Conservation (phyloP, 2,888 invertebrate species). For the Agriopis marginaria region DNA sequence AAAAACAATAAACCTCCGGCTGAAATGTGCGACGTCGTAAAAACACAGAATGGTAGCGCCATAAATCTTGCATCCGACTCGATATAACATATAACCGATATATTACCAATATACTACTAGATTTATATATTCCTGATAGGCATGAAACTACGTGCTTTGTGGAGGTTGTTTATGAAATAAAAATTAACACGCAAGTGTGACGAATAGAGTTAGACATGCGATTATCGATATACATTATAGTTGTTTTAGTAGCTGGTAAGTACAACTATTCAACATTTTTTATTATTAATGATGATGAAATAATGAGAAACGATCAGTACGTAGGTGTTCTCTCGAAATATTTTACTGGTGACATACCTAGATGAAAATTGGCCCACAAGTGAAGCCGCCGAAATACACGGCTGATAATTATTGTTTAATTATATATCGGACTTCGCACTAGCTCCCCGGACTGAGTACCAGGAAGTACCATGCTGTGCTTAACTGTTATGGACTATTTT, state of each 20-base stretch:
- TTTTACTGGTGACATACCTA: too few relatives aligned
- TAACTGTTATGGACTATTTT: too few relatives aligned
- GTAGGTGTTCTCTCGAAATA: too few relatives aligned
- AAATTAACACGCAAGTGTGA: constrained; percentile 33
- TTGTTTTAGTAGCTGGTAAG: constrained; percentile 35
- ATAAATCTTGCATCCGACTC: constrained; percentile 51
- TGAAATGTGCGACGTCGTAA: constrained; percentile 50
- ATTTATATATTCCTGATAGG: constrained; percentile 54
- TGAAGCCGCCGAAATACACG: too few relatives aligned
- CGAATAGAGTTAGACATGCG: constrained; percentile 29
- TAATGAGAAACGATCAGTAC: too few relatives aligned
- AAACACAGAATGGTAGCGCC: constrained; percentile 51
- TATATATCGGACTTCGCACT: too few relatives aligned
- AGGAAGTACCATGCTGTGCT: too few relatives aligned
- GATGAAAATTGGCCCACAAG: too few relatives aligned
- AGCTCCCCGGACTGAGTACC: too few relatives aligned
- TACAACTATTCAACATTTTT: neutral
- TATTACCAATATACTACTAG: constrained; percentile 34
- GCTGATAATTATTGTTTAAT: too few relatives aligned
- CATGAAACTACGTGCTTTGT: constrained; percentile 11
- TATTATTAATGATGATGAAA: too few relatives aligned
- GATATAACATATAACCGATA: constrained; percentile 20
- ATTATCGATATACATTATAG: constrained; percentile 12
- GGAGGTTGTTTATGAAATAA: constrained; percentile 46
- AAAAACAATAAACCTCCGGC: constrained; percentile 46